Evolutionary conservation across 2,797 vertebrate genomes (phyloP), one percentile per base, ranked within the genome.

Genomic region (Karalla daura): DNA sequence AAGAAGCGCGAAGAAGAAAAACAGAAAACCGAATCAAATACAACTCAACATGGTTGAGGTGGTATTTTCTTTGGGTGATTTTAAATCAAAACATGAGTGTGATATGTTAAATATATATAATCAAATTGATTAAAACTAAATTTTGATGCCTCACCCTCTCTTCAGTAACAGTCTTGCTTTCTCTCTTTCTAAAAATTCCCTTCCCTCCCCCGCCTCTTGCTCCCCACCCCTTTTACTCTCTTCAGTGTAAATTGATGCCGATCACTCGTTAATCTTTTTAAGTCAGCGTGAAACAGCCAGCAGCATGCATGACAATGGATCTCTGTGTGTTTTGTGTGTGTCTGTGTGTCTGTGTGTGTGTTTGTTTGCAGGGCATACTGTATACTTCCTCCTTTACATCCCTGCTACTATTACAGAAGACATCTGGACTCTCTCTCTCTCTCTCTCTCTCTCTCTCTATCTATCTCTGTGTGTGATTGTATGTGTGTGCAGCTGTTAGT

Each of bases 271-370:
- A 85, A 79, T 83, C 77, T 71, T 73, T 80, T 58, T 76, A 81
- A 79, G 63, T 71, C 36, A 15, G 65, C 54, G 46, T 85, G 75
- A 85, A 79, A 85, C 77, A 70, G 77, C 72, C 74, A 79, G 80
- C 77, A 83, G 82, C 74, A 83, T 74, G 78, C 74, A 78, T 80
- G 79, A 86, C 76, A 78, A 82, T 70, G 30, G 67, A 11, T 30
- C 35, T 18, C 5, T 61, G 61, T 79, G 61, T 69, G 63, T 70
- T 60, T 58, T 69, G 51, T 59, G 50, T 40, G 41, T 23, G 36
- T 78, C 17, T 45, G 52, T 50, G 50, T 24, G 35, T 27, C 40
- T 52, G 45, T 47, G 18, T 64, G 45, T 52, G 46, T 68, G 50
- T 33, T 53, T 47, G 10, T 15, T n/a, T 72, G 62, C 23, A 61